A percentile compares a stretch with the other conserved stretches of the same genome.
These are phyloP conservation scores for Amphimedon queenslandica DNA, from an alignment of 37 sponge, comb jelly and placozoan species.

Conservation along the genomic window DNA sequence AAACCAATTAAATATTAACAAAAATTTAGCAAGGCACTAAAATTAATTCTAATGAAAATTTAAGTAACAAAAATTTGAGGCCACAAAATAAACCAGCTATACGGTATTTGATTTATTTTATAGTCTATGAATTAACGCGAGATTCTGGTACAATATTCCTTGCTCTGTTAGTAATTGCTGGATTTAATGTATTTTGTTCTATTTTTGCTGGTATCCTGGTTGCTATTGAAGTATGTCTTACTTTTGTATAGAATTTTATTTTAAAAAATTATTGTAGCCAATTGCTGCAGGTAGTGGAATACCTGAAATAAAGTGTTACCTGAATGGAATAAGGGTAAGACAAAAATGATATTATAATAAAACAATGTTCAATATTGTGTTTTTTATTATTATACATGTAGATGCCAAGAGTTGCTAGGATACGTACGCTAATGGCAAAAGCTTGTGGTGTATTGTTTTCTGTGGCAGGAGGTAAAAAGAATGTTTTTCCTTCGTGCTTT, in stretches of 20 bases:
- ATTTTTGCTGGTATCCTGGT: constrained; percentile 58
- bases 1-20: no score
- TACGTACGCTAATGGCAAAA: constrained; percentile 71
- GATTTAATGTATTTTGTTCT: constrained; percentile 63
- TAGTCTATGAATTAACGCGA: constrained; percentile 19
- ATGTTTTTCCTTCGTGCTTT: not conserved
- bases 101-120: constrained; percentile 12
- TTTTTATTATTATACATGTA: not conserved
- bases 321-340: constrained; percentile 88
- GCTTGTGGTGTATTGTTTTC: constrained; percentile 89
- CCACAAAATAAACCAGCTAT: no score
- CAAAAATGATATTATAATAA: not conserved
- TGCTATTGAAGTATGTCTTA: constrained; percentile 63
- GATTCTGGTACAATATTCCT: constrained; percentile 36
- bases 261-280: no score
- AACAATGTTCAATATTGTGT: no score
- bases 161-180: constrained; percentile 51
- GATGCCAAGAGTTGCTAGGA: constrained; percentile 68
- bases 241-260: no score
- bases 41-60: no score
- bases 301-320: constrained; percentile 97
- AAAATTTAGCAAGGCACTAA: no score
- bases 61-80: no score
- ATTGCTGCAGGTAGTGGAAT: constrained; percentile 98
- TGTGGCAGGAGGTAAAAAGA: constrained; percentile 81